A percentile compares a stretch with the other conserved stretches of the same genome.
Conservation (phyloP, 2,888 invertebrate genomes). For the Neoitamus cyanurus region DNA sequence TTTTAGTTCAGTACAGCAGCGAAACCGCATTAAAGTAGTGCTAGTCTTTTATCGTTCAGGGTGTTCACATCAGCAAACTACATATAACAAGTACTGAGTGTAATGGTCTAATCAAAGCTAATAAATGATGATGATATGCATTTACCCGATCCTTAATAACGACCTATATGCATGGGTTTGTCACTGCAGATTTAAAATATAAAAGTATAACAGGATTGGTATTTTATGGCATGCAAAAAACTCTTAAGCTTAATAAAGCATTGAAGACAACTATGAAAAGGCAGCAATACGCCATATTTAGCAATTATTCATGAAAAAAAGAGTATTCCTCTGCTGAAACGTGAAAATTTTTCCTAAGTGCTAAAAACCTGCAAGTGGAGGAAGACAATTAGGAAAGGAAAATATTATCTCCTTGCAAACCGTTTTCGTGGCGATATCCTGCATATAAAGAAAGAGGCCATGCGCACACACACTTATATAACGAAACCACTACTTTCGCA, state of each 20-base stretch:
- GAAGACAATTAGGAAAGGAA: not conserved
- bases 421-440: not conserved
- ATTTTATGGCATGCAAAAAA: not conserved
- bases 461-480: constrained; percentile 31
- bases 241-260: not conserved
- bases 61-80: no score
- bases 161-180: no score
- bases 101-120: no score
- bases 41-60: no score
- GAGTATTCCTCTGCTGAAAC: not conserved
- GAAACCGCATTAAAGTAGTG: no score
- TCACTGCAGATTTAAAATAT: no score
- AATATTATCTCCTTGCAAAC: not conserved
- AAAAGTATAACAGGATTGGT: no score
- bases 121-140: no score
- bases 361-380: not conserved
- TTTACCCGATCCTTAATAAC: no score
- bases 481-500: not conserved
- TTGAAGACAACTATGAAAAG: no score
- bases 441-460: not conserved
- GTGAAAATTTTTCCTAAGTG: not conserved
- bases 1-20: no score
- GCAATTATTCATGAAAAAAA: not conserved
- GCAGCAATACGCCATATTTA: not conserved
- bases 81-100: no score